phyloP scores from a whole-genome alignment of 2,113 vertebrate genomes.

The Osmerus mordax region DNA sequence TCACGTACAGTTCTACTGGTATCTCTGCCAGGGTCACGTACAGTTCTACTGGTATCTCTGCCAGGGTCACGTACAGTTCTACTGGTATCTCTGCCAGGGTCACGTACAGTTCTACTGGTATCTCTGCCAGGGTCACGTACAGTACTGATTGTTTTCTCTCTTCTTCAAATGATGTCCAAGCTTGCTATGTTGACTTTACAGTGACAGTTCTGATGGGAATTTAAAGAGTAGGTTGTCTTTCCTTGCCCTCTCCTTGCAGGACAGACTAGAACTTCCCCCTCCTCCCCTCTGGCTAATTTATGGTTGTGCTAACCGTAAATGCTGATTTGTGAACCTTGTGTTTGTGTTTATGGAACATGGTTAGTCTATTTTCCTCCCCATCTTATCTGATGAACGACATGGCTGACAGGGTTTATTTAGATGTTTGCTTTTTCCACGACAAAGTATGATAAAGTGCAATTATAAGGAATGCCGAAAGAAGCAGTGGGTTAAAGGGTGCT shows the following conservation, averaged over 20 bases:
- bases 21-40: no score
- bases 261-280: conserved; percentile 65
- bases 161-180: conserved; percentile 40
- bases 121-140: no score
- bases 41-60: no score
- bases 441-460: conserved; percentile 68
- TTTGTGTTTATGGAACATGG: conserved; percentile 74
- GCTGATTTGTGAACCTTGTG: conserved; percentile 70
- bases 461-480: conserved; percentile 59
- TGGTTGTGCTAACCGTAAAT: conserved; percentile 57
- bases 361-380: conserved; percentile 65
- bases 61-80: no score
- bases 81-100: no score
- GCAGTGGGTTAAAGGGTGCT: conserved; percentile 66
- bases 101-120: conserved; percentile 33
- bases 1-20: no score
- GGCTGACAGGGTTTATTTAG: conserved; percentile 72
- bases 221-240: conserved; percentile 71
- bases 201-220: conserved; percentile 67
- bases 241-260: conserved; percentile 33
- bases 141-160: conserved; percentile 16
- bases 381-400: conserved; percentile 68
- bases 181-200: conserved; percentile 39
- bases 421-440: conserved; percentile 65
- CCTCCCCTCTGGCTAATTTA: conserved; percentile 68